phyloP scores from a whole-genome alignment of 2,888 invertebrate species.

The Steinernema hermaphroditum region DNA sequence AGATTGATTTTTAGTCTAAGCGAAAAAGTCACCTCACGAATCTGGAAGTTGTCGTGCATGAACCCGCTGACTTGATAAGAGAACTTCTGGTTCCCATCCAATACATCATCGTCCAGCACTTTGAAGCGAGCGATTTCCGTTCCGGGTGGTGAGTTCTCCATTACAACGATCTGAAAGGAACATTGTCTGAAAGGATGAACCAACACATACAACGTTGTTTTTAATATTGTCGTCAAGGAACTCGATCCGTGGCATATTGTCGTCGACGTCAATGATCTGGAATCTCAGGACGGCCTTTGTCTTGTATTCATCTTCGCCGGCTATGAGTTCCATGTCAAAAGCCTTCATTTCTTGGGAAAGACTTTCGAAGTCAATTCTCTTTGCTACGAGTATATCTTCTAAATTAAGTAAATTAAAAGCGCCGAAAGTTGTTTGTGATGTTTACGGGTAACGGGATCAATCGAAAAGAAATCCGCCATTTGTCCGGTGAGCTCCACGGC shows the following conservation, averaged over 20 bases:
- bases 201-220: constrained; percentile 11
- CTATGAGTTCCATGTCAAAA: constrained; percentile 42
- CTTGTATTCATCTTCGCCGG: constrained; percentile 44
- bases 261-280: constrained; percentile 47
- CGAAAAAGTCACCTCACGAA: constrained; percentile 29
- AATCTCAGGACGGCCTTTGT: constrained; percentile 40
- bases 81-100: constrained; percentile 28
- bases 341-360: constrained; percentile 33
- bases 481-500: constrained; percentile 36
- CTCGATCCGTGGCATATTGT: constrained; percentile 47
- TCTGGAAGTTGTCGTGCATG: constrained; percentile 35
- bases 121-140: constrained; percentile 43
- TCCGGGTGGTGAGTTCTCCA: constrained; percentile 45
- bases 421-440: neutral
- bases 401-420: neutral
- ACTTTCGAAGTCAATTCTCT: constrained; percentile 48
- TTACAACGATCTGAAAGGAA: constrained; percentile 43
- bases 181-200: constrained; percentile 32
- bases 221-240: neutral
- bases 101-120: constrained; percentile 45
- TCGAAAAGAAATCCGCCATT: constrained; percentile 36
- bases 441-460: constrained; percentile 27
- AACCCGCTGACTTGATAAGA: constrained; percentile 32
- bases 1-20: neutral
- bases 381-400: constrained; percentile 37